Conservation (phyloP, 2,888 invertebrate genomes). For the Lissonota sp. region DNA sequence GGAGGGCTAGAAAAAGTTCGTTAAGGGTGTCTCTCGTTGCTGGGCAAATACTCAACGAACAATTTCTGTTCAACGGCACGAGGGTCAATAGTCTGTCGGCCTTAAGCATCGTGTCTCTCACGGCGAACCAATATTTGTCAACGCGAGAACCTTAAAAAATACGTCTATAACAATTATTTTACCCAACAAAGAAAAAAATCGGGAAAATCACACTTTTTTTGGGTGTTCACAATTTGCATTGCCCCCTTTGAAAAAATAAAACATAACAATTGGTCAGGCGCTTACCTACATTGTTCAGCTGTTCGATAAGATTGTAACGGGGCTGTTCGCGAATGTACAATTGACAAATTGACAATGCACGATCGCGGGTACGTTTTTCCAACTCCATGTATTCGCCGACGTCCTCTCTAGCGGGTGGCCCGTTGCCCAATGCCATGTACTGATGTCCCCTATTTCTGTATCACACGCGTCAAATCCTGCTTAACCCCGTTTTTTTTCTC, state of each 20-base stretch:
- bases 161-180: neutral
- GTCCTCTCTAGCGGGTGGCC: slow-evolving; percentile 85
- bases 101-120: slow-evolving; percentile 92
- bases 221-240: neutral
- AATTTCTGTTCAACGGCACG: slow-evolving; percentile 87
- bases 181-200: neutral
- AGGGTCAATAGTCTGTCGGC: slow-evolving; percentile 91
- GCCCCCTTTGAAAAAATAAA: neutral
- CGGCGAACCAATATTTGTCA: slow-evolving; percentile 96
- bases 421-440: slow-evolving; percentile 87
- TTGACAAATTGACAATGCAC: slow-evolving; percentile 88
- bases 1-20: slow-evolving; percentile 93
- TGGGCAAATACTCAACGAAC: slow-evolving; percentile 88
- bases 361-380: slow-evolving; percentile 88
- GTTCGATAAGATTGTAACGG: slow-evolving; percentile 91
- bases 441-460: slow-evolving; percentile 85
- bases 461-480: slow-evolving; percentile 57
- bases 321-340: slow-evolving; percentile 87
- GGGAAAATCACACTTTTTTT: neutral
- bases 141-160: slow-evolving; percentile 88
- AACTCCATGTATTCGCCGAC: slow-evolving; percentile 87
- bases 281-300: slow-evolving; percentile 91
- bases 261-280: slow-evolving; percentile 1
- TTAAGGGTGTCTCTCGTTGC: slow-evolving; percentile 89
- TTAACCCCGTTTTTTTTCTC: slow-evolving; percentile 59